Evolutionary conservation across 2,797 vertebrate species (phyloP).

Genomic region (Rhyacichthys aspro): DNA sequence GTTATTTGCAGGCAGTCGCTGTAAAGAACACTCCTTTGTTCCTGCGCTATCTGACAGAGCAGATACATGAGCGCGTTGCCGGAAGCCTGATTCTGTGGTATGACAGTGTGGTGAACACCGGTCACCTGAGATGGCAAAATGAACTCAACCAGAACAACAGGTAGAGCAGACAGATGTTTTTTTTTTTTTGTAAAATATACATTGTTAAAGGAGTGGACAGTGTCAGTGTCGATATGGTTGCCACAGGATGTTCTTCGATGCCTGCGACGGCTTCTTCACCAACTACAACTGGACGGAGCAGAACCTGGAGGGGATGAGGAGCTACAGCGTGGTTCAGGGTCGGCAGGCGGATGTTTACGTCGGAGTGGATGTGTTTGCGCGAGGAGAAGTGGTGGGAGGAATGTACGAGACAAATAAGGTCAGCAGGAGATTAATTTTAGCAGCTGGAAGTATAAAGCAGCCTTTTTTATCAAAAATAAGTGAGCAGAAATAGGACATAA

Average conservation of each 20-base stretch:
- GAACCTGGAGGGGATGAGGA: conserved; percentile 77
- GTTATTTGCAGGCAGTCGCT: conserved; percentile 64
- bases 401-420: conserved; percentile 90
- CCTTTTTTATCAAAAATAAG: too few relatives aligned
- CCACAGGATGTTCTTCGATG: conserved; percentile 87
- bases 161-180: conserved; percentile 54
- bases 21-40: conserved; percentile 82
- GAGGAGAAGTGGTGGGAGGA: conserved; percentile 88
- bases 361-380: conserved; percentile 90
- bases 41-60: conserved; percentile 83
- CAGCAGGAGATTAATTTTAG: neutral
- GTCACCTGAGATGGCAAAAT: conserved; percentile 89
- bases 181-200: neutral
- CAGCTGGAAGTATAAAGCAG: too few relatives aligned
- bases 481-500: too few relatives aligned
- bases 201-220: neutral
- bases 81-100: conserved; percentile 92
- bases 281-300: conserved; percentile 96
- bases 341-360: conserved; percentile 85
- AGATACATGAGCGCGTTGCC: conserved; percentile 79
- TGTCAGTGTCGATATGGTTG: neutral
- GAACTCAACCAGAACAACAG: conserved; percentile 88
- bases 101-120: conserved; percentile 85
- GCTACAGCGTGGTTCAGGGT: conserved; percentile 49
- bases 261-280: conserved; percentile 92